Percentiles rank a stretch among this genome's conserved stretches.
These are phyloP conservation scores for Dryoscopus gambensis DNA, from an alignment of 2,113 vertebrate species.

Conservation along the genomic window DNA sequence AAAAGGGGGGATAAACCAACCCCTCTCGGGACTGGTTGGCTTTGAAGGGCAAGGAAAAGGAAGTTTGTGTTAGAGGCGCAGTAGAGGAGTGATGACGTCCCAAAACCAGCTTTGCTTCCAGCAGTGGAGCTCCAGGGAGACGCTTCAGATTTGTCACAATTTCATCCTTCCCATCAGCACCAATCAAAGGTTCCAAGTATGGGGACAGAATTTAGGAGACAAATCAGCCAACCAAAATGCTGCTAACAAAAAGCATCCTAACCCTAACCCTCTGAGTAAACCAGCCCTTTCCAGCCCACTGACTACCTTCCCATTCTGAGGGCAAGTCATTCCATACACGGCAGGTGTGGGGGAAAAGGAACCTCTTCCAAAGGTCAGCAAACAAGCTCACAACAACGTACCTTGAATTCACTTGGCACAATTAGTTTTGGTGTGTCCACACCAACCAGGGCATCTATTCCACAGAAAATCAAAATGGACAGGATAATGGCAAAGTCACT, in stretches of 20 bases:
- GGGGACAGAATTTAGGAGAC: neutral
- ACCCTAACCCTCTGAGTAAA: neutral
- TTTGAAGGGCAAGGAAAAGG: constrained; percentile 44
- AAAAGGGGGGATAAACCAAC: constrained; percentile 93
- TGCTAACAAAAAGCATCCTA: neutral
- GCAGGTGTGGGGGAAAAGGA: neutral
- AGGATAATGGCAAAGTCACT: constrained; percentile 98
- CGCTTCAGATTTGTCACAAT: neutral
- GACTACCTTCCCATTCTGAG: neutral
- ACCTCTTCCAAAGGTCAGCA: neutral
- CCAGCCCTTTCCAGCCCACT: accelerated
- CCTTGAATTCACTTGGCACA: constrained; percentile 98
- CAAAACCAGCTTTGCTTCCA: neutral
- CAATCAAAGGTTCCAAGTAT: neutral
- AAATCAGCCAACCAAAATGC: neutral
- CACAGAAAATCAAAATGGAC: constrained; percentile 94
- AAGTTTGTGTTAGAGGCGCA: neutral
- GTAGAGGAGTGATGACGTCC: neutral
- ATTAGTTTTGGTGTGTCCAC: constrained; percentile 96
- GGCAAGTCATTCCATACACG: neutral
- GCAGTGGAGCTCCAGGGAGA: neutral
- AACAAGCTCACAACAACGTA: constrained; percentile 36
- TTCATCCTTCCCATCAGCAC: neutral
- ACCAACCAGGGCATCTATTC: constrained; percentile 89
- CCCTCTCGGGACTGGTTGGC: constrained; percentile 91